Evolutionary conservation across 2,888 invertebrate species (phyloP), one percentile per base, ranked within the genome.

Genomic region (Tanytarsus gracilentus): DNA sequence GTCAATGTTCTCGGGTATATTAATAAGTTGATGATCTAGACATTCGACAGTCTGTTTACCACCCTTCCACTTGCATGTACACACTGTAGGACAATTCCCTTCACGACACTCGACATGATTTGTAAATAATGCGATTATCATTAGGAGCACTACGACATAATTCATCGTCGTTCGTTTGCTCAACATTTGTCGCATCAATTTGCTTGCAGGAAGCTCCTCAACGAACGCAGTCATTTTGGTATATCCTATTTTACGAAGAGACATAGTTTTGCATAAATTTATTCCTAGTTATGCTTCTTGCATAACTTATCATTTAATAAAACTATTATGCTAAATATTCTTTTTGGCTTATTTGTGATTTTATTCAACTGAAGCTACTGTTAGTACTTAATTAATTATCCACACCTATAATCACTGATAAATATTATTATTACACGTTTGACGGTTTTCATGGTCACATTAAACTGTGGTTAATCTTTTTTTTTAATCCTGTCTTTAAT

Each of bases 21-120:
- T 84, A 68, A 88, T 88, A 65, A 94, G 79, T 62, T 83, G 83
- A 62, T 86, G 84, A 72, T 89, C 85, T 69, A 85, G 83, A 75
- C 94, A 94, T 76, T 92, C 91, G 63, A 92, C 93, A 55, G 92
- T 90, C 72, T 90, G 88, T 74, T 94, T 94, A 66, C 93, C 93
- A 68, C 87, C 85, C 75, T 92, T 92, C 94, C 94, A 94, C 75
- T 92, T 93, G 76, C 94, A 94, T 68, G 82, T 81, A 75, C 94
- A 94, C 66, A 84, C 83, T 44, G 79, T 79, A 62, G 88, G 88
- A 68, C 87, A 87, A 65, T 79, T 78, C 65, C 80, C 80, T 63
- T 79, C 76, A 63, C 76, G 69, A 61, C 66, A 65, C 55, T 65
- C 63, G 33, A 64, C 65, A 23, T 44, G 59, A 27, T 27, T 49